Base-by-base conservation (phyloP, 2,797 vertebrate genomes). In the Gadopsis bispinosus region DNA sequence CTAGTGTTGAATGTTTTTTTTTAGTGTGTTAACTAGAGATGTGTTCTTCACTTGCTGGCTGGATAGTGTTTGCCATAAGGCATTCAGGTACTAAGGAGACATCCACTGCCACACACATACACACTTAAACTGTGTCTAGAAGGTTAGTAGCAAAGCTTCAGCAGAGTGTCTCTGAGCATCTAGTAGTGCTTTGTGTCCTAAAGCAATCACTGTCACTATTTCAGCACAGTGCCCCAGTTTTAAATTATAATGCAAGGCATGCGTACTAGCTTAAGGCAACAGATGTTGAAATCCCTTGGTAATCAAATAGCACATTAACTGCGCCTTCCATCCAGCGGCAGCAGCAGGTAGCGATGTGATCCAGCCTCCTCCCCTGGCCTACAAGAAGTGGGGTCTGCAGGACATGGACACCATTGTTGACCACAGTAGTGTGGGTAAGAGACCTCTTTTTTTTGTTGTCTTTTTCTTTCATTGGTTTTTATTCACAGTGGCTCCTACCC, bases 341-440 rank as follows among this genome's bases (percentile, higher is more conserved):
- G 98, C 98, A 74, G 97, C 97, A 65, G 98, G 98, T 64, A 98
- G 95, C 87, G 98, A 99, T 85, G 96, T 95, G 54, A 94, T 98
- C 69, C 98, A 98, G 67, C 98, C 98, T 37, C 98, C 98, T 60
- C 98, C 98, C 0, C 91, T 99, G 89, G 95, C 98, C 58, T 99
- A 99, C 86, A 99, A 99, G 94, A 99, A 99, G 87, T 99, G 98
- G 98, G 98, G 97, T 63, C 95, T 99, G 58, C 97, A 99, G 92
- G 98, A 99, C 81, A 96, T 98, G 94, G 98, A 98, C 83, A 91
- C 87, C 0, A 97, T 99, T 63, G 94, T 97, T 77, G 98, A 99
- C 92, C 97, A 99, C 92, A 95, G 96, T 86, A 99, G 97, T 71
- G 95, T 98, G 73, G 98, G 98, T 99, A 94, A 96, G 97, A 69